Percentiles rank a stretch among this genome's conserved stretches.
Evolutionary conservation across 1,140 invertebrate genomes (phyloP).

Genomic region (Drosophila virilis): DNA sequence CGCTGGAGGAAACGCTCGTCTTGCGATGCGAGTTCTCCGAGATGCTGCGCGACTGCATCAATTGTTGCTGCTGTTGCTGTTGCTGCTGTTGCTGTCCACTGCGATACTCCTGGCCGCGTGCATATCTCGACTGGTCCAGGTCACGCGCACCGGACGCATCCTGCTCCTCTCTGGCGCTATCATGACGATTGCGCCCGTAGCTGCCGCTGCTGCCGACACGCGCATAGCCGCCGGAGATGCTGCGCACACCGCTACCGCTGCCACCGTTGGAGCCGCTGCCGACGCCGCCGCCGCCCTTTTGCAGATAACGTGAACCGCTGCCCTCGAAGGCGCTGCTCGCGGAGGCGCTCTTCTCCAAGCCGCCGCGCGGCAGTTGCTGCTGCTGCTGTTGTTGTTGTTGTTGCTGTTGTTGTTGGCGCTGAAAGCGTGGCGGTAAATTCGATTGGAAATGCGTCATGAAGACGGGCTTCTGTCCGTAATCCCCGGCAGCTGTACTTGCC

Average conservation of each 20-base stretch:
- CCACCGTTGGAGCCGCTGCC: conserved; percentile 7
- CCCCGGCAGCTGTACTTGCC: conserved; percentile 28
- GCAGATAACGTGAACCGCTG: conserved; percentile 80
- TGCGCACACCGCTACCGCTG: conserved; percentile 55
- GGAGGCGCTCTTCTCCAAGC: conserved; percentile 84
- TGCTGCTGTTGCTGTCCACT: conserved; percentile 45
- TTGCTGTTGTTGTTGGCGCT: conserved; percentile 88
- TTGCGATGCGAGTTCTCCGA: conserved; percentile 83
- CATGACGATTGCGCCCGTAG: conserved; percentile 76
- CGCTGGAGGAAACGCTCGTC: conserved; percentile 78
- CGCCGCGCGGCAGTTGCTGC: conserved; percentile 59
- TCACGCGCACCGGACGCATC: conserved; percentile 46
- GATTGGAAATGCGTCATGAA: conserved; percentile 91
- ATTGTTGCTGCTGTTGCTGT: conserved; percentile 45
- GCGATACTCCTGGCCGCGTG: conserved; percentile 61
- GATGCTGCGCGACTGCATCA: conserved; percentile 76
- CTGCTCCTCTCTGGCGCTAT: conserved; percentile 73
- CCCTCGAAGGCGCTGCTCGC: conserved; percentile 84
- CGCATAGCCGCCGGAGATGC: conserved; percentile 60
- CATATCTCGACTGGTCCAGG: conserved; percentile 49
- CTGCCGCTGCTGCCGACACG: conserved; percentile 47
- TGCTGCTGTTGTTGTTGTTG: conserved; percentile 57
- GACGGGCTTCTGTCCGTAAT: conserved; percentile 81
- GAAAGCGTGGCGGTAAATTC: conserved; percentile 93
- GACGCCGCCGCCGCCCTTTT: conserved; percentile 47